Conservation (phyloP, 2,888 invertebrate genomes). For the Eulithis testata region DNA sequence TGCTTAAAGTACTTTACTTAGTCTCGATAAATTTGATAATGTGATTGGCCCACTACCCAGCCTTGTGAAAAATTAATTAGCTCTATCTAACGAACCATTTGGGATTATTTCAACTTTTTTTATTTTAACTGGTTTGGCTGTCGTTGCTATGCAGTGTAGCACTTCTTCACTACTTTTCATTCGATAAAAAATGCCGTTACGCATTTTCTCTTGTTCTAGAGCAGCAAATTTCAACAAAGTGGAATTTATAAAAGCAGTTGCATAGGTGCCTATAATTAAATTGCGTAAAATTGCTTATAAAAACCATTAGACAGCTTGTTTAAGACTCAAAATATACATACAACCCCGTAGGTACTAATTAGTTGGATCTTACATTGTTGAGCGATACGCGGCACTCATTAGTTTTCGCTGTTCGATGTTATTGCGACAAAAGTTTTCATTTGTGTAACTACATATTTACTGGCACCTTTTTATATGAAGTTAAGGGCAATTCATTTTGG, state of each 20-base stretch:
- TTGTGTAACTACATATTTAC: conserved; percentile 36
- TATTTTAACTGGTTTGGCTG: too few relatives aligned
- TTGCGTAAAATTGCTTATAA: conserved; percentile 49
- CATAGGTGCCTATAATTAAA: conserved; percentile 45
- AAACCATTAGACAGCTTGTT: conserved; percentile 51
- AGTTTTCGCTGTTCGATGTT: conserved; percentile 43
- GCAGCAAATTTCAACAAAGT: not conserved
- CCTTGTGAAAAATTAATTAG: too few relatives aligned
- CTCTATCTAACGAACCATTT: too few relatives aligned
- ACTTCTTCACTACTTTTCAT: too few relatives aligned
- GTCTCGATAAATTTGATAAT: too few relatives aligned
- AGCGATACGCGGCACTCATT: conserved; percentile 43
- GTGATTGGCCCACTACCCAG: too few relatives aligned
- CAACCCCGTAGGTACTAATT: conserved; percentile 47
- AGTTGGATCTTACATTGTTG: conserved; percentile 50
- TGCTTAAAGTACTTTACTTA: too few relatives aligned
- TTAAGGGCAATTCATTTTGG: too few relatives aligned
- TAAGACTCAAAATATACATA: conserved; percentile 51
- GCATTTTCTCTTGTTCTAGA: too few relatives aligned
- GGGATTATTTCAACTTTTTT: too few relatives aligned
- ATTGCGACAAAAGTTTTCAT: conserved; percentile 43
- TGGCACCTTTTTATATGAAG: conserved; percentile 37
- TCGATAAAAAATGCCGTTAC: too few relatives aligned
- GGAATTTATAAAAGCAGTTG: conserved; percentile 26
- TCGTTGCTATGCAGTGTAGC: too few relatives aligned